Conservation (phyloP, 2,888 invertebrate species). For the Temnothorax rugatulus region DNA sequence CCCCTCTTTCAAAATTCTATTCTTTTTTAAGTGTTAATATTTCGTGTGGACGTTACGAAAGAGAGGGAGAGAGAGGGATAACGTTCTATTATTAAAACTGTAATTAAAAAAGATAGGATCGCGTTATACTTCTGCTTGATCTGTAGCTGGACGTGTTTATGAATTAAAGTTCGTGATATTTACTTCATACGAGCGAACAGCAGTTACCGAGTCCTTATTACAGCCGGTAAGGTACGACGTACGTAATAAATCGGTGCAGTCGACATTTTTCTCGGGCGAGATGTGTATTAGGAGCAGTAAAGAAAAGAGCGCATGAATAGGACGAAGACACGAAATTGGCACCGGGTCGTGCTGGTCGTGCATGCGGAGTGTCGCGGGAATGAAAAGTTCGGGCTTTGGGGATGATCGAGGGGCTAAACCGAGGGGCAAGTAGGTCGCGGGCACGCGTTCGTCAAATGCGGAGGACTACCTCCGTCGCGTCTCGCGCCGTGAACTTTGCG, state of each 20-base stretch:
- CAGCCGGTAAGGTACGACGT: neutral
- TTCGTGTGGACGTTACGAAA: neutral
- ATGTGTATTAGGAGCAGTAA: neutral
- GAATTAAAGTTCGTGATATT: neutral
- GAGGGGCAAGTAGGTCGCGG: constrained; percentile 71
- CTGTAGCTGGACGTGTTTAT: neutral
- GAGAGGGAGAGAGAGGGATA: neutral
- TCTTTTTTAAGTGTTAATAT: neutral
- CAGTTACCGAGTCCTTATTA: constrained; percentile 3
- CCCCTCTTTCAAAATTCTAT: neutral
- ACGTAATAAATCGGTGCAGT: neutral
- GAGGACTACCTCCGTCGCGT: constrained; percentile 39
- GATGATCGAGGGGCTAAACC: constrained; percentile 70
- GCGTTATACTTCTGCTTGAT: neutral
- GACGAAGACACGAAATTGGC: constrained; percentile 31
- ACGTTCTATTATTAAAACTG: neutral
- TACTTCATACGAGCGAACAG: too few relatives aligned
- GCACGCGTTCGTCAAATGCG: constrained; percentile 58
- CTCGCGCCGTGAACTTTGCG: constrained; percentile 65
- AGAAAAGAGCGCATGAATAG: neutral
- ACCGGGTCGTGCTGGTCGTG: neutral
- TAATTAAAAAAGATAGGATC: neutral
- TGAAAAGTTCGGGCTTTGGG: constrained; percentile 58
- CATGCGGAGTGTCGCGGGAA: constrained; percentile 7
- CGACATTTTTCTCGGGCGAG: neutral